Evolutionary conservation across 2,113 vertebrate genomes (phyloP).

Genomic region (Willisornis vidua): DNA sequence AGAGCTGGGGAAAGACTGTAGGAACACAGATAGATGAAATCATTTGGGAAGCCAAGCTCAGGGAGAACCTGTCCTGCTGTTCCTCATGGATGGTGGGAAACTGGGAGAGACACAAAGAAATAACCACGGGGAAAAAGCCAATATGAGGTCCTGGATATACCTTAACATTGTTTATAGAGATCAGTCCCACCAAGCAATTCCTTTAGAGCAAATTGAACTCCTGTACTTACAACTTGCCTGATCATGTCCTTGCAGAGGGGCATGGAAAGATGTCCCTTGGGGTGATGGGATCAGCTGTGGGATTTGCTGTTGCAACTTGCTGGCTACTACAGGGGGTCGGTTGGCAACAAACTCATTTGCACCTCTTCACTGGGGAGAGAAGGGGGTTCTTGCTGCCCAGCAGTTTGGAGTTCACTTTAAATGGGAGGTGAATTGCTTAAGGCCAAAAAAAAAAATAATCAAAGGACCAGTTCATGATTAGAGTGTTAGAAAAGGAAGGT

Average conservation of each 20-base stretch:
- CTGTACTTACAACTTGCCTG: neutral
- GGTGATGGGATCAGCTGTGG: neutral
- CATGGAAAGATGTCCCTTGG: neutral
- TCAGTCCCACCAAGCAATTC: neutral
- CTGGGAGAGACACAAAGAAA: neutral
- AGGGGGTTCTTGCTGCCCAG: neutral
- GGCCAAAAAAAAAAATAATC: neutral
- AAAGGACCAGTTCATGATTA: neutral
- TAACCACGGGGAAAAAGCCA: neutral
- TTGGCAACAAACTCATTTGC: neutral
- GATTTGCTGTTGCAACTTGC: neutral
- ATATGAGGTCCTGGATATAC: neutral
- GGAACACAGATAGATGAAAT: neutral
- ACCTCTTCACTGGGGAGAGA: fast-evolving
- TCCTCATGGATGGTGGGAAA: neutral
- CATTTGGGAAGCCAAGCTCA: neutral
- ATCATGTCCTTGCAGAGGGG: neutral
- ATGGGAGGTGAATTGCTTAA: neutral
- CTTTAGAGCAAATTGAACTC: neutral
- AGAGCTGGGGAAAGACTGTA: neutral
- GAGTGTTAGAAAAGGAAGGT: neutral
- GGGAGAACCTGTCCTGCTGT: neutral
- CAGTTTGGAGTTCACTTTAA: neutral
- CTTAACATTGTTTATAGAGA: neutral
- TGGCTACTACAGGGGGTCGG: no score